Percentiles rank a stretch among this genome's conserved stretches.
Evolutionary conservation across 2,888 invertebrate species (phyloP).

Genomic region (Apamea crenata): DNA sequence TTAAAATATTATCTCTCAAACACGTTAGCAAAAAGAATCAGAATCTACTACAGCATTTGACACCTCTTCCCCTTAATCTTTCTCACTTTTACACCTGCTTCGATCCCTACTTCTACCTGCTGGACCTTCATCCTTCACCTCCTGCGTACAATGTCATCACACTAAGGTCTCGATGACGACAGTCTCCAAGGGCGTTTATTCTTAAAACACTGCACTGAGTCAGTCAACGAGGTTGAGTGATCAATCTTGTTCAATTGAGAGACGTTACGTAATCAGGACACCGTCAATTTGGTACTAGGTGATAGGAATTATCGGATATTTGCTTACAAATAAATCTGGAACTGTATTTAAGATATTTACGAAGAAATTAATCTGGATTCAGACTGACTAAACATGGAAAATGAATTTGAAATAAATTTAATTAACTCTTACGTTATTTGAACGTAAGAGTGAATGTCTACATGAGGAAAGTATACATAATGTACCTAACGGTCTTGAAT

Average conservation of each 20-base stretch:
- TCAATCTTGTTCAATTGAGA: slow-evolving; percentile 86
- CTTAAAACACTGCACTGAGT: slow-evolving; percentile 75
- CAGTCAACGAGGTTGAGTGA: slow-evolving; percentile 80
- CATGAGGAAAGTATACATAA: not conserved
- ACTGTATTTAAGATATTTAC: not conserved
- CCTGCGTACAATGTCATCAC: slow-evolving; percentile 30
- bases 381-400: not conserved
- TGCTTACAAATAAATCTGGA: slow-evolving; percentile 39
- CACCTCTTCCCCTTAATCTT: not conserved
- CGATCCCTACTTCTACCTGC: not conserved
- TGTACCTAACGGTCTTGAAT: not conserved
- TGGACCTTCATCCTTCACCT: slow-evolving; percentile 18
- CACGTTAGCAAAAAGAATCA: not conserved
- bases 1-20: not conserved
- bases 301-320: slow-evolving; percentile 63
- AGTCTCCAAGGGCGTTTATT: slow-evolving; percentile 70
- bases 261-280: slow-evolving; percentile 77
- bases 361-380: not conserved
- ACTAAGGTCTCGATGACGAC: slow-evolving; percentile 61
- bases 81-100: not conserved
- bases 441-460: too few relatives aligned
- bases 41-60: not conserved
- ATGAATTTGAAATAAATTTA: not conserved
- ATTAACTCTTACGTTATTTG: not conserved
- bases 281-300: slow-evolving; percentile 63